Percentiles rank a stretch among this genome's conserved stretches.
Evolutionary conservation across 2,888 invertebrate species (phyloP).

Genomic region (Pollenia labialis): DNA sequence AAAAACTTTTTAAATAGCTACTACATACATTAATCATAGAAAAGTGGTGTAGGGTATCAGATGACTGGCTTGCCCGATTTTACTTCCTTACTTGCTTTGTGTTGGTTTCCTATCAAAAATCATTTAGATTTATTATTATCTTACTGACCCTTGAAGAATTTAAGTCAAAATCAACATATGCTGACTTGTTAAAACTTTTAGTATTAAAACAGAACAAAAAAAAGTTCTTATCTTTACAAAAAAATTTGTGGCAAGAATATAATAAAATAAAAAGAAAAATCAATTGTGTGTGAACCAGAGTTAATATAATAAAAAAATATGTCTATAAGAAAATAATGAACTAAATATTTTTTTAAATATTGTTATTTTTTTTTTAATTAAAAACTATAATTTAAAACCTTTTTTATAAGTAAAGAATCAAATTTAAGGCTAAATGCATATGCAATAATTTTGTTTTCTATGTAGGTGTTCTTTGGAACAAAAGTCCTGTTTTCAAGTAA

Average conservation of each 20-base stretch:
- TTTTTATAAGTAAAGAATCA: too few relatives aligned
- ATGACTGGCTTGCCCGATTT: background rate
- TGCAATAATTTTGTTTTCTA: too few relatives aligned
- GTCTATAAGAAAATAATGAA: background rate
- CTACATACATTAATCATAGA: too few relatives aligned
- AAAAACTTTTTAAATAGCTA: too few relatives aligned
- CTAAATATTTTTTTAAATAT: background rate
- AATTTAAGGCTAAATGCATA: too few relatives aligned
- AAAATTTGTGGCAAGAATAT: background rate
- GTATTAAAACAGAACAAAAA: background rate
- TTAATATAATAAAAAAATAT: background rate
- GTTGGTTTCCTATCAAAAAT: background rate
- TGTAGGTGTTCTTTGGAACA: too few relatives aligned
- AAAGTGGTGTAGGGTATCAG: too few relatives aligned
- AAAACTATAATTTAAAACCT: too few relatives aligned
- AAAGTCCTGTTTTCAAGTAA: too few relatives aligned
- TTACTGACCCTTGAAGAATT: background rate
- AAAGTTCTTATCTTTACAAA: background rate
- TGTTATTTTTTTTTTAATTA: background rate
- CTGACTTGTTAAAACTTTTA: background rate
- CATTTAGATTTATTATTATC: background rate
- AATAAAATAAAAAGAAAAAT: background rate
- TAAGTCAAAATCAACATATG: constrained; percentile 3
- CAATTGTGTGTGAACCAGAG: constrained; percentile 14
- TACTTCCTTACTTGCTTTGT: background rate